These are phyloP conservation scores for Corydoras maculifer DNA, from an alignment of 2,113 vertebrate species.

Conservation along the genomic window DNA sequence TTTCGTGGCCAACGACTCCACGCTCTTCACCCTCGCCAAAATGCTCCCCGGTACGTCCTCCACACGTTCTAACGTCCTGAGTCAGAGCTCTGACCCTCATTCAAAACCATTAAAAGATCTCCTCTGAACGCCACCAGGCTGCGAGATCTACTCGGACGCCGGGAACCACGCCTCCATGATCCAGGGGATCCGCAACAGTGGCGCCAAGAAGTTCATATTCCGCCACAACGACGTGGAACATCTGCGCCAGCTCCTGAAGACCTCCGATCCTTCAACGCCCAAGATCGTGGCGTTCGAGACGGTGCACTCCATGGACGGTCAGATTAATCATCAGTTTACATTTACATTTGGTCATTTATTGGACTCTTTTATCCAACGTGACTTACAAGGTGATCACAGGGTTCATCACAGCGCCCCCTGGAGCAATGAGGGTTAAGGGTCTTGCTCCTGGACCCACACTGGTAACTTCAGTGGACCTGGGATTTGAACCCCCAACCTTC, in stretches of 20 bases:
- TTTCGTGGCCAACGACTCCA: conserved; percentile 96
- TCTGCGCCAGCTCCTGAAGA: conserved; percentile 73
- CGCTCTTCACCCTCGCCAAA: conserved; percentile 91
- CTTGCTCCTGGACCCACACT: too few species aligned
- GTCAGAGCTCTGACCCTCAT: too few species aligned
- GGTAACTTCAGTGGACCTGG: too few species aligned
- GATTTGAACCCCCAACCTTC: too few species aligned
- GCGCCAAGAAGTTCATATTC: conserved; percentile 86
- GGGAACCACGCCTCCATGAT: conserved; percentile 99
- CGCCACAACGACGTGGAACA: conserved; percentile 85
- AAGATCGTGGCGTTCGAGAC: conserved; percentile 98
- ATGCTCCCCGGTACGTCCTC: conserved; percentile 82
- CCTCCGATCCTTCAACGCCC: conserved; percentile 76
- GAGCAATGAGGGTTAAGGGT: too few species aligned
- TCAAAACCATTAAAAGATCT: too few species aligned
- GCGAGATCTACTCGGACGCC: conserved; percentile 93
- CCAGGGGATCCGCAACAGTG: conserved; percentile 88
- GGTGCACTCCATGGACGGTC: conserved; percentile 97
- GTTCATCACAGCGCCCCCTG: too few species aligned
- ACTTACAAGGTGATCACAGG: too few species aligned
- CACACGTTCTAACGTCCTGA: too few species aligned
- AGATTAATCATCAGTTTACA: conserved; percentile 38
- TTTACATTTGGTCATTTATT: too few species aligned
- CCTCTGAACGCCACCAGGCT: conserved; percentile 63
- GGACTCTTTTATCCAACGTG: too few species aligned